Base-by-base conservation (phyloP, 2,797 vertebrate genomes). In the Megalops cyprinoides region DNA sequence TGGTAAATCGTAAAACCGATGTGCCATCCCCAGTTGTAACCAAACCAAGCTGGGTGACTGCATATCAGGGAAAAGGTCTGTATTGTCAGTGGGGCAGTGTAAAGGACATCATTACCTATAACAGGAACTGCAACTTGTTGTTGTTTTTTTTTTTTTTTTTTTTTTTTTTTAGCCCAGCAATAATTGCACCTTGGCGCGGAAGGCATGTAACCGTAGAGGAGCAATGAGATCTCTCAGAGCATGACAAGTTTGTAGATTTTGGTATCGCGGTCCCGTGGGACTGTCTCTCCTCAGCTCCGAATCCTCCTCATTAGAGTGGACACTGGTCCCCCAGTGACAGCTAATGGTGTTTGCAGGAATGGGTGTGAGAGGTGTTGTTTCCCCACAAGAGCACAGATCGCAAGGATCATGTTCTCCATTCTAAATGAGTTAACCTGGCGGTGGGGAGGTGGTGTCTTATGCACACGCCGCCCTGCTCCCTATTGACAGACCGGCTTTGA, bases 331-430 rank as follows among this genome's bases (percentile, higher is more conserved):
- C 46, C 14, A 56, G 18, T 56, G 8, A 28, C 5, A 6, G 79
- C 76, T 84, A 82, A 83, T 78, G 55, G 60, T 73, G 81, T 80
- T 85, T 87, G 75, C 84, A 83, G 81, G 80, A 81, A 83, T 76
- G 82, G 46, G 80, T 85, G 55, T 37, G 42, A 78, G 77, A 74
- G n/a, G 75, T 65, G 65, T 82, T 71, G 58, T 67, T 87, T 79
- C 79, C 76, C 46, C 53, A n/a, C n/a, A n/a, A n/a, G n/a, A 44
- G 65, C 79, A 83, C 81, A 74, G 75, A n/a, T n/a, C n/a, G 77
- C 78, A 74, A 73, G 83, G 82, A 88, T 86, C 81, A 56, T 80
- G 74, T 85, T 85, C 84, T 85, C 80, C 76, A 31, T 74, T 76
- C 79, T 84, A 84, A 78, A 73, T 81, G 80, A 53, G 46, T 25